phyloP scores from a whole-genome alignment of 1,140 invertebrate species.

The Drosophila orena region DNA sequence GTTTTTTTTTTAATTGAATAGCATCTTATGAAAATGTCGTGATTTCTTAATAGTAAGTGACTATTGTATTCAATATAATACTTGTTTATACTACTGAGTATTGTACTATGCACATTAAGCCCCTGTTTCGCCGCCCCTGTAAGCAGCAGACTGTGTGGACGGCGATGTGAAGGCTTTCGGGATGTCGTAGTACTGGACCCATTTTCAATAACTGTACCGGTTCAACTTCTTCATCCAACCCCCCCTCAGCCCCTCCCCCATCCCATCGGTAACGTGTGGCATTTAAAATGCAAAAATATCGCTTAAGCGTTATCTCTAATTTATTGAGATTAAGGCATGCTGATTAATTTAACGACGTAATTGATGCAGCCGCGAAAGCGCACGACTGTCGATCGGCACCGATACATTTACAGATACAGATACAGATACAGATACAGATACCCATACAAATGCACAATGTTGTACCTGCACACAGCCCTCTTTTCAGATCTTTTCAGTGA shows the following conservation, averaged over 20 bases:
- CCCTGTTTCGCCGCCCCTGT: background rate
- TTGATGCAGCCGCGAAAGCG: conserved; percentile 64
- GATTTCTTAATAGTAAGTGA: no score
- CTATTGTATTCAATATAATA: no score
- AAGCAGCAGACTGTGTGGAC: background rate
- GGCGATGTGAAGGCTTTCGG: conserved; percentile 10
- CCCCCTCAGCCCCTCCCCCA: no score
- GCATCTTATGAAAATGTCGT: no score
- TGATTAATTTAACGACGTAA: conserved; percentile 76
- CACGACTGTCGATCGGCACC: conserved; percentile 35
- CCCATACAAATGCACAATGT: conserved; percentile 17
- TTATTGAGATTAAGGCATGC: conserved; percentile 61
- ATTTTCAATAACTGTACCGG: conserved; percentile 53
- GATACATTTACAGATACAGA: conserved; percentile 10
- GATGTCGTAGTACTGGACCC: conserved; percentile 41
- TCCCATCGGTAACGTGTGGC: conserved; percentile 36
- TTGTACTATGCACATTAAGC: background rate
- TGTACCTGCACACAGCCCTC: conserved; percentile 10
- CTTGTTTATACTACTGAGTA: no score
- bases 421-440: conserved; percentile 16
- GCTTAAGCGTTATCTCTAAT: conserved; percentile 59
- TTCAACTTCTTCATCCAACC: conserved; percentile 5
- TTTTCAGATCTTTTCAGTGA: conserved; percentile 13
- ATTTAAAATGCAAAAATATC: conserved; percentile 55
- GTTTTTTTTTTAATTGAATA: no score